Percentiles rank a stretch among this genome's conserved stretches.
Evolutionary conservation across 1,140 invertebrate genomes (phyloP).

Genomic region (Pseudomyrmex pallidus): DNA sequence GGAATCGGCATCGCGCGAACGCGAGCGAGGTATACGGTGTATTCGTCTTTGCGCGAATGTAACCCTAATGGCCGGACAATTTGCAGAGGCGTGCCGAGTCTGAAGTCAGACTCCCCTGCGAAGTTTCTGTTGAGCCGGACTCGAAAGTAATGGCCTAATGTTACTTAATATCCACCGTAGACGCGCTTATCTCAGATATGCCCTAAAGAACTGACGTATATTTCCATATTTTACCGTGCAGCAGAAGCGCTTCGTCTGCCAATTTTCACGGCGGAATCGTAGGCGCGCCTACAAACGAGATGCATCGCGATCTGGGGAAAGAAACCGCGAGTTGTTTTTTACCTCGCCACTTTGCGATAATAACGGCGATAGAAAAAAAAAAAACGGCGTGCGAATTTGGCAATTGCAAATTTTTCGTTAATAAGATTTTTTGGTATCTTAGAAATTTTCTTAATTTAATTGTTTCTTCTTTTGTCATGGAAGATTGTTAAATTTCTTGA

Average conservation of each 20-base stretch:
- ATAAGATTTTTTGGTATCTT: neutral
- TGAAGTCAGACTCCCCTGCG: slow-evolving; percentile 57
- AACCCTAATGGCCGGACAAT: slow-evolving; percentile 73
- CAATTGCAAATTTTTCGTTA: neutral
- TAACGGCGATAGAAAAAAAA: neutral
- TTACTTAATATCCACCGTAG: slow-evolving; percentile 75
- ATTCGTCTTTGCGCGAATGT: slow-evolving; percentile 62
- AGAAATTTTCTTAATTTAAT: neutral
- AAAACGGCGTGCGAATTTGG: neutral
- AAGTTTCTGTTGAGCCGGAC: slow-evolving; percentile 63
- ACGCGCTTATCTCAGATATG: slow-evolving; percentile 68
- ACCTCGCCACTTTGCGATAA: neutral
- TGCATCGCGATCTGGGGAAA: neutral
- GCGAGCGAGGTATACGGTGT: neutral
- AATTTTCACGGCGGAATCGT: slow-evolving; percentile 32
- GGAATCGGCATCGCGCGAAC: slow-evolving; percentile 38
- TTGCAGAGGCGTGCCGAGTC: slow-evolving; percentile 69
- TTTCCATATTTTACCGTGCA: slow-evolving; percentile 72
- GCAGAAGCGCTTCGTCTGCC: slow-evolving; percentile 55
- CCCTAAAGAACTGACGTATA: slow-evolving; percentile 66
- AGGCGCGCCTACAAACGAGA: slow-evolving; percentile 20
- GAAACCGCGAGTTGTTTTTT: neutral
- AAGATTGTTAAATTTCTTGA: too few relatives aligned
- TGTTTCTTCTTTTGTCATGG: neutral
- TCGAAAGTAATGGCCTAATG: slow-evolving; percentile 76